Base-by-base conservation (phyloP, 2,888 invertebrate species). In the Drosophila hamatofila region DNA sequence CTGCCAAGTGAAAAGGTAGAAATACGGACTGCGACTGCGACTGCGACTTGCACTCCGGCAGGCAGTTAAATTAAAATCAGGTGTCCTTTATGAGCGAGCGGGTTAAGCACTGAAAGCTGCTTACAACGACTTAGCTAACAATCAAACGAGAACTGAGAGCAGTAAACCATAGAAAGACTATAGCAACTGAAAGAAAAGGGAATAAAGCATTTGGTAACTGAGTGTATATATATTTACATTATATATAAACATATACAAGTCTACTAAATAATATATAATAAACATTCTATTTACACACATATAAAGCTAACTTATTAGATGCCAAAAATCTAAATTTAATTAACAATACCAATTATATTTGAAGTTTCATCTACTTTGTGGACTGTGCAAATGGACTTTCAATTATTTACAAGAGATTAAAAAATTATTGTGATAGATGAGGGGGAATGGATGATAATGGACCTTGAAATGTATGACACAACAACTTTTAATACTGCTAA, bases 71-170 rank as follows among this genome's bases (percentile, higher is more conserved):
- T 61, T 21, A 62, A 65, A 69, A 65, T 52, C 64, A 52, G 42
- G 23, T 64, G 48, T 30, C n/a, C 65, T 73, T 62, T 64, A 76
- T 69, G 58, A 42, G 44, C 46, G 39, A 68, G 61, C 25, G 61
- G 48, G 48, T 69, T 72, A 25, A 68, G 57, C 30, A 54, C 57
- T 41, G 12, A 39, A 62, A 49, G 37, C 54, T 25, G 55, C 48
- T 61, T 30, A 58, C 44, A 51, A 23, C 39, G 30, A 11, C 23
- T 59, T 21, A 41, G 21, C 21, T 1, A 39, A 41, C 30, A 51
- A 41, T 57, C 4, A 65, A 18, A 33, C 2, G 9, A 16, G 14
- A 41, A 25, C 21, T 37, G 12, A 37, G 12, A 25, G 9, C 42
- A 30, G 8, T 55, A 11, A 25, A 18, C 12, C 14, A 18, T 8